Conservation (phyloP, 2,888 invertebrate genomes). For the Agrochola circellaris region DNA sequence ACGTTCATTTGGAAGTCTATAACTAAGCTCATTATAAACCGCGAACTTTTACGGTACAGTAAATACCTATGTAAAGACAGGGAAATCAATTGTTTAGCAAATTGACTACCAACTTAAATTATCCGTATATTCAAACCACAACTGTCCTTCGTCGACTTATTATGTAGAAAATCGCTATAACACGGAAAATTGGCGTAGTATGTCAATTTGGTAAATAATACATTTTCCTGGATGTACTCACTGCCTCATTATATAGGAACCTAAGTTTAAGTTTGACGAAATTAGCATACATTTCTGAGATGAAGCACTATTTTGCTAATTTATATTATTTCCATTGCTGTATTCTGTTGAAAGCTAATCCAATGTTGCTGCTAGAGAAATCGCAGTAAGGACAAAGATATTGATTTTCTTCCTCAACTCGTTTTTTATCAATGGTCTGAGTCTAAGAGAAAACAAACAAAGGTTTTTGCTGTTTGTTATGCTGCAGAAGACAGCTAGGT, state of each 20-base stretch:
- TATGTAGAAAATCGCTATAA: not conserved
- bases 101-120: no score
- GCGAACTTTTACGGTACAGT: not conserved
- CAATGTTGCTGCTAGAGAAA: not conserved
- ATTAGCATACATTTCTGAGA: not conserved
- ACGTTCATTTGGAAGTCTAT: not conserved
- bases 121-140: not conserved
- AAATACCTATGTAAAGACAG: not conserved
- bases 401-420: not conserved
- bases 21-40: not conserved
- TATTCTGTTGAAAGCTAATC: not conserved
- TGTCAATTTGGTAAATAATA: not conserved
- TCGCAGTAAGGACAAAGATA: not conserved
- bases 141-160: not conserved
- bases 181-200: not conserved
- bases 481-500: not conserved
- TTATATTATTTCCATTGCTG: not conserved
- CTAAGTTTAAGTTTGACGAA: not conserved
- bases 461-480: not conserved
- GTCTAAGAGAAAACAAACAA: not conserved
- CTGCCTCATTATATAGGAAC: not conserved
- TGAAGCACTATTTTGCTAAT: not conserved
- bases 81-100: not conserved
- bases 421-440: conserved; percentile 2
- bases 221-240: not conserved